Conservation (phyloP, 37 sponge, comb jelly and placozoan genomes). For the Tethya wilhelma region DNA sequence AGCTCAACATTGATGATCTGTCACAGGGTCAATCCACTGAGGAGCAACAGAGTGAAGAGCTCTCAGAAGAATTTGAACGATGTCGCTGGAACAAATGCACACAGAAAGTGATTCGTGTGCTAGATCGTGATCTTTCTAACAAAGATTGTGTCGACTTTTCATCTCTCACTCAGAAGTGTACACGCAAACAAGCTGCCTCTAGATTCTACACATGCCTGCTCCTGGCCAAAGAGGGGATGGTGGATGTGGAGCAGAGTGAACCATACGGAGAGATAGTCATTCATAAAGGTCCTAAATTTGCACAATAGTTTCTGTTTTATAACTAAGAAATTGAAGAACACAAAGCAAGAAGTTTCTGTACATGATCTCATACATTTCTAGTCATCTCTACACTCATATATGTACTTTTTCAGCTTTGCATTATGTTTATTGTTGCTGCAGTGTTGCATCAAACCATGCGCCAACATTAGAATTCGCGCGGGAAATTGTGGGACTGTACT, state of each 20-base stretch:
- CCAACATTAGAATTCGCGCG: too few relatives aligned
- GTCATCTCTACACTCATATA: too few relatives aligned
- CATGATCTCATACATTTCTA: too few relatives aligned
- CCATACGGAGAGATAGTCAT: slow-evolving; percentile 83
- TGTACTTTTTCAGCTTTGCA: too few relatives aligned
- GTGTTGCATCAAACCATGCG: too few relatives aligned
- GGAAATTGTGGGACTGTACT: not conserved
- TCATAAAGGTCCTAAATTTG: slow-evolving; percentile 61
- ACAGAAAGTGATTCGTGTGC: slow-evolving; percentile 67
- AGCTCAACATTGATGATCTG: slow-evolving; percentile 15
- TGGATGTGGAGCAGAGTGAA: slow-evolving; percentile 73
- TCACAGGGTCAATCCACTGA: slow-evolving; percentile 29
- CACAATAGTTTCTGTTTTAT: too few relatives aligned
- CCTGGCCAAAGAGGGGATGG: slow-evolving; percentile 81
- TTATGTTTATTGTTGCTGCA: too few relatives aligned
- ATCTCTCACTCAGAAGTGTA: slow-evolving; percentile 62
- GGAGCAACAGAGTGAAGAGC: slow-evolving; percentile 60
- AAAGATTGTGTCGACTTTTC: slow-evolving; percentile 64
- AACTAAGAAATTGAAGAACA: too few relatives aligned
- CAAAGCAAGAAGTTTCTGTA: too few relatives aligned
- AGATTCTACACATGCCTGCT: slow-evolving; percentile 90
- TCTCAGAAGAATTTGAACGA: slow-evolving; percentile 84
- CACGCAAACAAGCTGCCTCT: slow-evolving; percentile 90
- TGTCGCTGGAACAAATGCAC: slow-evolving; percentile 87
- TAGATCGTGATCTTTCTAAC: slow-evolving; percentile 55